A percentile compares a stretch with the other conserved stretches of the same genome.
Evolutionary conservation across 2,888 invertebrate genomes (phyloP).

Genomic region (Amphimallon solstitiale): DNA sequence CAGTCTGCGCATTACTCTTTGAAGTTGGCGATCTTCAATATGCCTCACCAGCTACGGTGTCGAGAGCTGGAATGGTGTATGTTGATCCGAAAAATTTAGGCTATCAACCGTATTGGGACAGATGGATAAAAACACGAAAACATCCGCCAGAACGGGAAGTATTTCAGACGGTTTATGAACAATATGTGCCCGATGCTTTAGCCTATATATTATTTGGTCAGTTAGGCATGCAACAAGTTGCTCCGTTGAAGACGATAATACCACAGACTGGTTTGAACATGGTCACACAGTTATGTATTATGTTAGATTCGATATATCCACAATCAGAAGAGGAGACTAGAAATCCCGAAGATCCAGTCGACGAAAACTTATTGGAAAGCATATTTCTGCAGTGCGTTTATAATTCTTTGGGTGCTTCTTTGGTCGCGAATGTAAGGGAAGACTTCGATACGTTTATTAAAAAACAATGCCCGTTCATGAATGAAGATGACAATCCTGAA

Average conservation of each 20-base stretch:
- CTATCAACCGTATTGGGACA: constrained; percentile 86
- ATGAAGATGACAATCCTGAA: constrained; percentile 72
- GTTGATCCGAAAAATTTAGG: constrained; percentile 93
- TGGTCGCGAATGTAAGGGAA: constrained; percentile 74
- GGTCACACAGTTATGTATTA: constrained; percentile 84
- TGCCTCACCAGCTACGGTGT: constrained; percentile 93
- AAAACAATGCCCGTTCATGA: constrained; percentile 75
- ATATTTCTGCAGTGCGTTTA: constrained; percentile 81
- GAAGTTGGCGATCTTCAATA: constrained; percentile 91
- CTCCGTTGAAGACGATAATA: constrained; percentile 82
- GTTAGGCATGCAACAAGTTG: constrained; percentile 76
- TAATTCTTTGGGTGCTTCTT: constrained; percentile 84
- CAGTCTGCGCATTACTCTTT: constrained; percentile 85
- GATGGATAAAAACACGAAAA: constrained; percentile 75
- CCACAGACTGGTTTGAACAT: constrained; percentile 88
- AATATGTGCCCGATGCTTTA: constrained; percentile 78
- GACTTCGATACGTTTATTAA: constrained; percentile 86
- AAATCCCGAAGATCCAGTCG: constrained; percentile 63
- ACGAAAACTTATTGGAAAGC: constrained; percentile 73
- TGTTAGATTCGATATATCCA: constrained; percentile 79
- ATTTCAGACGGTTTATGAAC: constrained; percentile 73
- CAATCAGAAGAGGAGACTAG: constrained; percentile 61
- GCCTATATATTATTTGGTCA: constrained; percentile 78
- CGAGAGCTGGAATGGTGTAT: constrained; percentile 93
- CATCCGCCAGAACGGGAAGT: constrained; percentile 63